phyloP scores from a whole-genome alignment of 2,797 vertebrate genomes.

The Pelodytes ibericus region DNA sequence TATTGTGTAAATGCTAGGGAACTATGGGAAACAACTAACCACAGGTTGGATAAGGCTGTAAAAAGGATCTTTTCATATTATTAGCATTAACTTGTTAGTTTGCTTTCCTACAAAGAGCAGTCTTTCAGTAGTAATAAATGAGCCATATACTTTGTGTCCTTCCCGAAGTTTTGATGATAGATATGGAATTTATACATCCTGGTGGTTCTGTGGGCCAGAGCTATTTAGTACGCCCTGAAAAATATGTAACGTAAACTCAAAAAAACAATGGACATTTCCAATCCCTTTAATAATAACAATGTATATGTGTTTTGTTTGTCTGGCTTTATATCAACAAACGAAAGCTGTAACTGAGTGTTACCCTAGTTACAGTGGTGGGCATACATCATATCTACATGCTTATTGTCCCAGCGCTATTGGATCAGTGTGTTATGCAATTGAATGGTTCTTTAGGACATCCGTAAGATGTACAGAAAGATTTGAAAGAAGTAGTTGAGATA shows the following conservation, averaged over 20 bases:
- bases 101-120: slow-evolving; percentile 16
- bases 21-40: slow-evolving; percentile 19
- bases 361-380: no score
- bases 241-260: neutral
- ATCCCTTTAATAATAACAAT: neutral
- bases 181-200: slow-evolving; percentile 18
- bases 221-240: neutral
- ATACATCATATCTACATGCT: no score
- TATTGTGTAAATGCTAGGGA: slow-evolving; percentile 24
- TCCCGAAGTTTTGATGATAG: slow-evolving; percentile 27
- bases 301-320: neutral
- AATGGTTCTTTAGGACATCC: no score
- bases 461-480: no score
- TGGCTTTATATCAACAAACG: no score
- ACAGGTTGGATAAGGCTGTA: slow-evolving; percentile 5
- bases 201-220: neutral
- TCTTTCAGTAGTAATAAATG: slow-evolving; percentile 30
- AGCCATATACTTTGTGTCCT: slow-evolving; percentile 25
- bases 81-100: slow-evolving; percentile 6
- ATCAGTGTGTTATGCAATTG: no score
- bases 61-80: slow-evolving; percentile 19
- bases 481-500: no score
- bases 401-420: no score
- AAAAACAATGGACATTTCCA: neutral
- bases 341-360: no score